These are phyloP conservation scores for Gila orcuttii DNA, from an alignment of 2,113 vertebrate genomes.

Conservation along the genomic window DNA sequence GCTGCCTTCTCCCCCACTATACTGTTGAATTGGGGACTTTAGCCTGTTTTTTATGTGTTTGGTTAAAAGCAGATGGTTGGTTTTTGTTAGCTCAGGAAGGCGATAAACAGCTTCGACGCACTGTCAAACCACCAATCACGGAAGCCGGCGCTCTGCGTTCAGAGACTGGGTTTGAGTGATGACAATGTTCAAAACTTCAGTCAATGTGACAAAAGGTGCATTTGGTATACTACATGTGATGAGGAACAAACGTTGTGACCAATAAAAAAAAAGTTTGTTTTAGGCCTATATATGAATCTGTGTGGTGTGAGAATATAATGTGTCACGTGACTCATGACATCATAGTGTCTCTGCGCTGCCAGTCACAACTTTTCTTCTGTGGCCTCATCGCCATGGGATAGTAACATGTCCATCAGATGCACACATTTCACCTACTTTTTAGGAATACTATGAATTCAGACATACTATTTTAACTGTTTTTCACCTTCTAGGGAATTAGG, in stretches of 20 bases:
- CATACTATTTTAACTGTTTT: neutral
- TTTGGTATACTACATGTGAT: neutral
- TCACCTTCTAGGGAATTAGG: too few relatives aligned
- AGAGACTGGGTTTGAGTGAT: neutral
- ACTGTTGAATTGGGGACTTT: constrained; percentile 45
- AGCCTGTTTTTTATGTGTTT: constrained; percentile 64
- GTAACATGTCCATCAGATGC: neutral
- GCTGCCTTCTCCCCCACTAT: constrained; percentile 33
- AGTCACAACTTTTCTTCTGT: neutral
- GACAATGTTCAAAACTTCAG: neutral
- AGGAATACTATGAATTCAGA: neutral
- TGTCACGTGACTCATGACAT: neutral
- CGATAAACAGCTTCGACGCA: constrained; percentile 64
- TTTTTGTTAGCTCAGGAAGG: constrained; percentile 64
- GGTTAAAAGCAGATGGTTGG: constrained; percentile 72
- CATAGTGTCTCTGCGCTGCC: neutral
- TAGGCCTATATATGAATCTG: neutral
- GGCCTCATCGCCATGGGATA: neutral
- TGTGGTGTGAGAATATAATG: neutral
- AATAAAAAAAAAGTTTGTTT: neutral
- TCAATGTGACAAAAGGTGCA: neutral
- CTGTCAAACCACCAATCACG: constrained; percentile 37
- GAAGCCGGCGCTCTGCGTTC: neutral
- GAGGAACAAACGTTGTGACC: neutral
- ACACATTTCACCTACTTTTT: neutral